Evolutionary conservation across 2,797 vertebrate genomes (phyloP).

Genomic region (Myiothlypis chrysogaster): DNA sequence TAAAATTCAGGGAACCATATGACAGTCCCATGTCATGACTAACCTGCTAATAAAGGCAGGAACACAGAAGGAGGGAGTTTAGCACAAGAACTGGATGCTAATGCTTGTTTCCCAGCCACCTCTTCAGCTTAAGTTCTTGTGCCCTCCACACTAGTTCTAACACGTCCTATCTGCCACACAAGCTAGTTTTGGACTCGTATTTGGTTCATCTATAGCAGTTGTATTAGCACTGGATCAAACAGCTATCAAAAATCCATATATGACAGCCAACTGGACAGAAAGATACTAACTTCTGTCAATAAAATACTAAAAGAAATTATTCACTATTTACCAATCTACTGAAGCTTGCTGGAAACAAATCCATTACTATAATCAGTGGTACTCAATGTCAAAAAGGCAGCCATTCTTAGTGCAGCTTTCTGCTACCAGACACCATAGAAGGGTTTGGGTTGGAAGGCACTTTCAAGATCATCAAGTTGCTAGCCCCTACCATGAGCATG

Average conservation of each 20-base stretch:
- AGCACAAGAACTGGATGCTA: neutral
- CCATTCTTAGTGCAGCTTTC: accelerated
- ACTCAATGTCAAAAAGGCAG: neutral
- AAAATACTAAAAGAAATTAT: neutral
- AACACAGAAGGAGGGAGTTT: neutral
- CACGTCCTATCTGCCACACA: neutral
- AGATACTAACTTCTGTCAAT: neutral
- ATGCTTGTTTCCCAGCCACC: neutral
- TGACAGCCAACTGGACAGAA: neutral
- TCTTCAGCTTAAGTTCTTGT: neutral
- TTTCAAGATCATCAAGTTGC: neutral
- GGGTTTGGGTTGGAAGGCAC: neutral
- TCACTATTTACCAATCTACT: neutral
- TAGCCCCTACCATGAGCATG: neutral
- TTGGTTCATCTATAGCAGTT: neutral
- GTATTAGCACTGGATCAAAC: neutral
- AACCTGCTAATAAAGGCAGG: neutral
- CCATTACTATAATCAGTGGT: neutral
- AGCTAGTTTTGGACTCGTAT: neutral
- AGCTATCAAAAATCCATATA: neutral
- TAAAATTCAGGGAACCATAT: neutral
- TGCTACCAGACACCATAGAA: neutral
- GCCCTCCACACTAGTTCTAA: neutral
- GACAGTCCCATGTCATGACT: neutral
- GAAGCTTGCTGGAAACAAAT: neutral